Evolutionary conservation across 2,797 vertebrate species (phyloP), one percentile per base, ranked within the genome.

Genomic region (Cyclopterus lumpus): DNA sequence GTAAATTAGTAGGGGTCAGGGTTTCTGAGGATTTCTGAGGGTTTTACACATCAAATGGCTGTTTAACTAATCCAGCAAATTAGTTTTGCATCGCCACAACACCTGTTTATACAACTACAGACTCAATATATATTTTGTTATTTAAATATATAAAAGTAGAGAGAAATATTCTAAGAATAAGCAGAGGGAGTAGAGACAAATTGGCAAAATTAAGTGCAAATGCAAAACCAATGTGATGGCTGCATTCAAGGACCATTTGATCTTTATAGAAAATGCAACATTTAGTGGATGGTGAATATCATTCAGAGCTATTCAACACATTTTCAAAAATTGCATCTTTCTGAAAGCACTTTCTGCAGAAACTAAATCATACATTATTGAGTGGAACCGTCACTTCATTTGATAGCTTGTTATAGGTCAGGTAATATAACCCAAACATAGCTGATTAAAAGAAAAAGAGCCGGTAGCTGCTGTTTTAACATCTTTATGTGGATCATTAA

Each of bases 341-440:
- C 53, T 71, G 32, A 66, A 73, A 74, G 5, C 5, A 57, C 32
- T 24, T 58, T 62, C 10, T 2, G 7, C 38, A 67, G 51, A 42
- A 16, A 8, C 59, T 55, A 73, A 71, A 24, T 14, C 10, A 58
- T n/a, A 16, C 20, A 22, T 70, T 76, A 12, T 7, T 79, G 20
- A 74, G 59, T 48, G n/a, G 53, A 76, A 53, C 15, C 44, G 34
- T 81, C 11, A 57, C 75, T 79, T 71, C 7, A 44, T 28, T 51
- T 48, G 42, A 73, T 61, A 62, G 49, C 73, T 73, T 80, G n/a
- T 48, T 62, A 63, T 26, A 63, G 48, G 28, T 64, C 55, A 58
- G 40, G 40, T 55, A 53, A 67, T 30, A 20, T 49, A 42, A 69
- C 32, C 57, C 75, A 57, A 78, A 66, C 48, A 79, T 48, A 8